Percentiles rank a stretch among this genome's conserved stretches.
These are phyloP conservation scores for Synergus itoensis DNA, from an alignment of 2,888 invertebrate genomes.

Conservation along the genomic window DNA sequence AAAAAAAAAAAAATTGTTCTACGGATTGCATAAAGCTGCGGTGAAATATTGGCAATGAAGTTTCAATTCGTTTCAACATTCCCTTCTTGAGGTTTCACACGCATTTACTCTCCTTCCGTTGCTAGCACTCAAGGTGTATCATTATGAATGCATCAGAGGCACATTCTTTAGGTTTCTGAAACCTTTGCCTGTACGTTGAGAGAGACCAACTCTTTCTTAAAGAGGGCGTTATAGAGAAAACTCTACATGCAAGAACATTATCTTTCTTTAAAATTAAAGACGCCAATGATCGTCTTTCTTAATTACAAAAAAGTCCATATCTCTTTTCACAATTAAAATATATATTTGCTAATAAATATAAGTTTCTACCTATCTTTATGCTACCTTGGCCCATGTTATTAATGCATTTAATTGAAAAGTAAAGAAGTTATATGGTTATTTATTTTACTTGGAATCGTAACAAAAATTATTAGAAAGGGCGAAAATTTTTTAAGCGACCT, in stretches of 20 bases:
- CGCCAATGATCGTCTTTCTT: neutral
- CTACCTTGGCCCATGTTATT: too few relatives aligned
- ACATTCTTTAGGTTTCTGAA: slow-evolving; percentile 40
- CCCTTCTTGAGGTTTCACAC: slow-evolving; percentile 38
- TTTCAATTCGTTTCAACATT: slow-evolving; percentile 39
- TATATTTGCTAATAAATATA: neutral
- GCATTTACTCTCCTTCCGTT: slow-evolving; percentile 35
- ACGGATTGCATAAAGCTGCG: neutral
- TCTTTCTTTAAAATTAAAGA: neutral
- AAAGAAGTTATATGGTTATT: neutral
- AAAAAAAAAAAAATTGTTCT: neutral
- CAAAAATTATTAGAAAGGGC: too few relatives aligned
- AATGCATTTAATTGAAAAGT: neutral
- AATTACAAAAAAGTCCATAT: neutral
- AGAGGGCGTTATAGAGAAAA: neutral
- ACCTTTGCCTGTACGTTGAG: slow-evolving; percentile 16
- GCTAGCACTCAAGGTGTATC: slow-evolving; percentile 33
- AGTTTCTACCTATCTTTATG: neutral
- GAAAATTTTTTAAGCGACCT: too few relatives aligned
- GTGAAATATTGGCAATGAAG: slow-evolving; percentile 33
- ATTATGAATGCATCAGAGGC: slow-evolving; percentile 20
- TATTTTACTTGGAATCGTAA: too few relatives aligned
- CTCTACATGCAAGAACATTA: neutral
- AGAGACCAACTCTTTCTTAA: slow-evolving; percentile 23
- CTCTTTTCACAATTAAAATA: neutral